Evolutionary conservation across 2,888 invertebrate genomes (phyloP), one percentile per base, ranked within the genome.

Genomic region (Melanostoma scalare): DNA sequence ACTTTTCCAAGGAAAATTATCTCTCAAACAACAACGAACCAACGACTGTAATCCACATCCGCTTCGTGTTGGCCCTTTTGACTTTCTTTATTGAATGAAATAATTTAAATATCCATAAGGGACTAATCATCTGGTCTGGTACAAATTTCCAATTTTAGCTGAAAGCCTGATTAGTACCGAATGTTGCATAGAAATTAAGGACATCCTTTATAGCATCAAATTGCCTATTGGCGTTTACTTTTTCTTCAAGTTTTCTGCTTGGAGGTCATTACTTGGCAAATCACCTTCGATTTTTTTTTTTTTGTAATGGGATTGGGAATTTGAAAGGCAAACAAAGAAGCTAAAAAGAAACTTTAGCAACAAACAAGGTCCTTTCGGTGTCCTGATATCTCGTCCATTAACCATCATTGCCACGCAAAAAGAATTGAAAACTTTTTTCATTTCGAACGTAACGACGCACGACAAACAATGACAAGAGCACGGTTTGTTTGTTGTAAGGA

Each of bases 101-200:
- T 67, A 56, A 50, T 76, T 72, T 67, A 55, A 80, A 71, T 58
- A 69, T 67, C 76, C 53, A 81, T 65, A 79, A 71, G 42, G 53
- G 67, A 73, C 73, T 68, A 81, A 76, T 75, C 65, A 76, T 81
- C 60, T 76, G 67, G 60, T 67, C 61, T 36, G 72, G 36, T 71
- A 65, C 53, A 63, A 63, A 80, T 60, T 69, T n/a, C 44, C 56
- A 38, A 52, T 67, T 36, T 44, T n/a, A 48, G 38, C 35, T 68
- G 44, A 72, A 63, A 63, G 77, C 63, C 61, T 77, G 81, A 82
- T 82, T 77, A 77, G 81, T 61, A 73, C 77, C 77, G 72, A 82
- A 77, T 82, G 81, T 77, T 82, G 81, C 77, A 82, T 82, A 68
- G 73, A 77, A 77, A 80, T 73, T 68, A 73, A 56, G 68, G 56